phyloP scores from a whole-genome alignment of 2,797 vertebrate species.

The Gallinago stenura region DNA sequence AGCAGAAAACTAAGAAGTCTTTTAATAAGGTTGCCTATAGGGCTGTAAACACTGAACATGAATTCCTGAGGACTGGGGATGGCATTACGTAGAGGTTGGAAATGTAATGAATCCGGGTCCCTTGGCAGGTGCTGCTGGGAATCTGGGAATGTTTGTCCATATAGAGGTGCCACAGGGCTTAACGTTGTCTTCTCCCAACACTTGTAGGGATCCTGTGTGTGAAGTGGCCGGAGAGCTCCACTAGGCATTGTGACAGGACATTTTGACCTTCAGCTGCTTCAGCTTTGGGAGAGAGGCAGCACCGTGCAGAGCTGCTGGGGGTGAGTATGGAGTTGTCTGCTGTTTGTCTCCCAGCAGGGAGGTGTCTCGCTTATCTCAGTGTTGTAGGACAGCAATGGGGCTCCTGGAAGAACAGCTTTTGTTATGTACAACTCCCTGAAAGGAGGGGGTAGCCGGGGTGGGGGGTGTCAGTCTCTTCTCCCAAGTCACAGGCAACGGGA shows the following conservation, averaged over 20 bases:
- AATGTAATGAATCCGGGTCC: background rate
- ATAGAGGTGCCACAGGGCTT: background rate
- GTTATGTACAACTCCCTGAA: background rate
- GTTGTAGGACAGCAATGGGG: background rate
- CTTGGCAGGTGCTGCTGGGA: background rate
- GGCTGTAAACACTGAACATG: background rate
- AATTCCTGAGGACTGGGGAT: background rate
- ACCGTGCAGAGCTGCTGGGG: background rate
- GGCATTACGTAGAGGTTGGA: background rate
- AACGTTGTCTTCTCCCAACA: fast-evolving
- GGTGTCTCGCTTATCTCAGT: background rate
- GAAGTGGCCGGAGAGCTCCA: background rate
- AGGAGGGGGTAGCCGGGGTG: too few relatives aligned
- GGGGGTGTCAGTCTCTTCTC: too few relatives aligned
- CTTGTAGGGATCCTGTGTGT: fast-evolving
- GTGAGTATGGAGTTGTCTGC: background rate
- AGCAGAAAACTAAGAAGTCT: background rate
- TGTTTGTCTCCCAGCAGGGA: background rate
- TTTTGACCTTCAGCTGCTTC: background rate
- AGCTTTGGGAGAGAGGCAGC: background rate
- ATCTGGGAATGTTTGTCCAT: background rate
- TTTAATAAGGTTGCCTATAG: background rate
- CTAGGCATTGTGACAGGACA: background rate
- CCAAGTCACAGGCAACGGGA: too few relatives aligned
- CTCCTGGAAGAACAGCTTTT: background rate